phyloP scores from a whole-genome alignment of 64 coral and sea anemone species.

The Actinia tenebrosa region DNA sequence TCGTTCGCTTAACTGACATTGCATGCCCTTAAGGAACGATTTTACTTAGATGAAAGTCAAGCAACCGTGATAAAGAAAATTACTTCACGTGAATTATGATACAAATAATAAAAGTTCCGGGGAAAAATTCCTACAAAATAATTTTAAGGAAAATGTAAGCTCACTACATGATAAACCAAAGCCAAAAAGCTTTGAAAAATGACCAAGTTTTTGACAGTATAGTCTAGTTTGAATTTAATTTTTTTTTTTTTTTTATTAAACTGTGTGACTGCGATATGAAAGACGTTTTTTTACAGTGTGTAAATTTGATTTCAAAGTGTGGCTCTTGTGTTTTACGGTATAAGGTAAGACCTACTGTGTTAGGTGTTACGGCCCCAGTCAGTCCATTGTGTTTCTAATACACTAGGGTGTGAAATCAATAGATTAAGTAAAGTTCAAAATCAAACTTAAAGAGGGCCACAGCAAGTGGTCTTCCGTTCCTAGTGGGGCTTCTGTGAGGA shows the following conservation, averaged over 20 bases:
- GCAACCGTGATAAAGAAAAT: neutral
- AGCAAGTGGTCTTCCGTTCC: constrained; percentile 2
- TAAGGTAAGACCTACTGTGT: neutral
- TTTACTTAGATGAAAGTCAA: neutral
- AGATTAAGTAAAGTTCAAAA: constrained; percentile 1
- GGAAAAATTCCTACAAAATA: too few relatives aligned
- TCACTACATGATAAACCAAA: too few relatives aligned
- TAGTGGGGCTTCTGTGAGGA: neutral
- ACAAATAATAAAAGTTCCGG: neutral
- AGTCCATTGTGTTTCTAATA: neutral
- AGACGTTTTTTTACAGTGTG: neutral
- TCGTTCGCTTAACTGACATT: neutral
- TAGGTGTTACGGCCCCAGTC: neutral
- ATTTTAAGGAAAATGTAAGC: too few relatives aligned
- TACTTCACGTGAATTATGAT: neutral
- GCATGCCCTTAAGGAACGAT: neutral
- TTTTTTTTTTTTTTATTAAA: neutral
- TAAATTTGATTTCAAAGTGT: constrained; percentile 18
- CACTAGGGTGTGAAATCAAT: neutral
- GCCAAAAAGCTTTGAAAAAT: too few relatives aligned
- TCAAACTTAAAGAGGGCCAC: neutral
- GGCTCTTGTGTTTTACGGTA: neutral
- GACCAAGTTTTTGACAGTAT: too few relatives aligned
- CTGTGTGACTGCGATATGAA: neutral
- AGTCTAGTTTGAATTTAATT: neutral